Evolutionary conservation across 2,113 vertebrate species (phyloP).

Genomic region (Menidia beryllina): DNA sequence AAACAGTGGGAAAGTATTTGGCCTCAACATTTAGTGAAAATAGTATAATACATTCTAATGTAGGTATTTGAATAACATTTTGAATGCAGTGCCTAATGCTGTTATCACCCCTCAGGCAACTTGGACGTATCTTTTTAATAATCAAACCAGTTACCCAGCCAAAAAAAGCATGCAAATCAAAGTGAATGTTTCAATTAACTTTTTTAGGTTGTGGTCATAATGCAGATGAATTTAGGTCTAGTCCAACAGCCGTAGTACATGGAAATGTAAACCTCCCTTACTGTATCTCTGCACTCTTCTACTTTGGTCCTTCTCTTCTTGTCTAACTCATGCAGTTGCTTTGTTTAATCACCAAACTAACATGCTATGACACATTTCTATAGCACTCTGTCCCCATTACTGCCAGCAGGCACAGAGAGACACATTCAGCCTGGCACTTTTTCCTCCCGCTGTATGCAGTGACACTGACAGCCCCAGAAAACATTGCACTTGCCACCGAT

Average conservation of each 20-base stretch:
- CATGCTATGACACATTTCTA: constrained; percentile 61
- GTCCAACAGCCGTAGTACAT: background rate
- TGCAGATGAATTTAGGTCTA: constrained; percentile 12
- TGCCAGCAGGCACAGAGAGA: constrained; percentile 61
- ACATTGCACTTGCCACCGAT: constrained; percentile 52
- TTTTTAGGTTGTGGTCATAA: background rate
- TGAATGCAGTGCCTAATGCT: background rate
- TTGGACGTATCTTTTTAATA: background rate
- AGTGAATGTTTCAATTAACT: background rate
- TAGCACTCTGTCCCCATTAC: constrained; percentile 41
- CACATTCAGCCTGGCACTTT: constrained; percentile 53
- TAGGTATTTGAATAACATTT: no score
- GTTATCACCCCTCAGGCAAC: background rate
- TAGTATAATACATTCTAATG: no score
- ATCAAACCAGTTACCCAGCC: background rate
- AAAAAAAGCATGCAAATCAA: background rate
- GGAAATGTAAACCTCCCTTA: background rate
- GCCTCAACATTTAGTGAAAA: no score
- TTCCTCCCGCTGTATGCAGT: constrained; percentile 36
- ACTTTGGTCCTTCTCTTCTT: constrained; percentile 20
- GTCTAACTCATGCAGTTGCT: constrained; percentile 60
- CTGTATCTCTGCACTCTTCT: constrained; percentile 15
- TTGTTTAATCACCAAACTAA: constrained; percentile 68
- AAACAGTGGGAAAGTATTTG: no score
- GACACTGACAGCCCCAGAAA: constrained; percentile 57